Evolutionary conservation across 2,888 invertebrate species (phyloP), one percentile per base, ranked within the genome.

Genomic region (Drosophila setosimentum): DNA sequence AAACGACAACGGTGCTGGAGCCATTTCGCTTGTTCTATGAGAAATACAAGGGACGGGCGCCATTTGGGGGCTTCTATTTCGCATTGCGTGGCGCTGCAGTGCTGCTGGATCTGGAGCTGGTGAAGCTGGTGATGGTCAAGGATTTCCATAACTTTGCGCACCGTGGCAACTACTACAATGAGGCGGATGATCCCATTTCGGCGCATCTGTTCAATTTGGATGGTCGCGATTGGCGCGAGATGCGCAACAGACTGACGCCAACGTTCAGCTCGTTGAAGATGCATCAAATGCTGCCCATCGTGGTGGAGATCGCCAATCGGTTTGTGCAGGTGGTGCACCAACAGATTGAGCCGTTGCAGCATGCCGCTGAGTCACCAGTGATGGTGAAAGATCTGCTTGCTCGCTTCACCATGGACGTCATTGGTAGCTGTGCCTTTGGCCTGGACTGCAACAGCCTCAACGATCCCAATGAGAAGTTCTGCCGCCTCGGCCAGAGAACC

Each of bases 241-340:
- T 94, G 73, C 89, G 94, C 33, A 79, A 89, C 0, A 93, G 94
- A 49, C 66, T 94, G 55, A 93, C 94, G 3, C 93, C 94, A 1
- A 93, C 94, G 0, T 94, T 94, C 78, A 93, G 94, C 6, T 93
- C 94, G 0, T 93, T 94, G 7, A 94, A 94, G 87, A 94, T 94
- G 92, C 94, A 93, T 67, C 91, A 90, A 42, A 94, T 94, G 94
- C 92, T 93, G 77, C 90, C 92, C n/a, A 91, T 91, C 0, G 87
- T 94, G 18, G 83, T 91, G 3, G 78, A 91, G 8, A 93, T 93
- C 37, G 91, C 90, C 0, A 73, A 92, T 4, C 75, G 85, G 1
- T 90, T 92, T 53, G 79, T 86, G 0, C 57, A 79, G 0, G 91
- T 91, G 33, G 55, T 92, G 68, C 53, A 82, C 73, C 35, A 91